Conservation (phyloP, 2,888 invertebrate genomes). For the Leptopterna dolabrata region DNA sequence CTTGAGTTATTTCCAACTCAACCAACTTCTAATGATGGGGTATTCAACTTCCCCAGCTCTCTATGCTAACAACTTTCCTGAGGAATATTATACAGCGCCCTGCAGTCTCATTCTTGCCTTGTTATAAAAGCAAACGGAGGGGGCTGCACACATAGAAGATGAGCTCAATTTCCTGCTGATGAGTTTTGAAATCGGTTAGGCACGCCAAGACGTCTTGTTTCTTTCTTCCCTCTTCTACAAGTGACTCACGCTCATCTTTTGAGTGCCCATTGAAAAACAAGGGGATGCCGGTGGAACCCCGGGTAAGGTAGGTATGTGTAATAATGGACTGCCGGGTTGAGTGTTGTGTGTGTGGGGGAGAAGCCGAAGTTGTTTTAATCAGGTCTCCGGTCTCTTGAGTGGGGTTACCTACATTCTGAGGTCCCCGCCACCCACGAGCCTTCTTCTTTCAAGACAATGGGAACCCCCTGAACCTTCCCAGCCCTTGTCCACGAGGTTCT, state of each 20-base stretch:
- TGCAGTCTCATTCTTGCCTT: not conserved
- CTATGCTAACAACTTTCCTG: not conserved
- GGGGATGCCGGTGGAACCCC: slow-evolving; percentile 25
- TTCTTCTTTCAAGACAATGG: slow-evolving; percentile 36
- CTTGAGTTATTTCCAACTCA: not conserved
- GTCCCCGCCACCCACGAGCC: slow-evolving; percentile 48
- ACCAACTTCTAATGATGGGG: not conserved
- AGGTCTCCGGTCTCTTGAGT: slow-evolving; percentile 42
- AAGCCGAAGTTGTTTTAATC: slow-evolving; percentile 47
- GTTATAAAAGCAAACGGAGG: not conserved
- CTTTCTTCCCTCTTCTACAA: not conserved
- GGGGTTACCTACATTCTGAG: slow-evolving; percentile 47
- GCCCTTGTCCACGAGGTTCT: slow-evolving; percentile 2
- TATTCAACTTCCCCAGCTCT: not conserved
- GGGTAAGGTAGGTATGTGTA: slow-evolving; percentile 33
- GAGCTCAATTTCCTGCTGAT: slow-evolving; percentile 25
- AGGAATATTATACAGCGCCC: not conserved
- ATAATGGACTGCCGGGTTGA: slow-evolving; percentile 47
- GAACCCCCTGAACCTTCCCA: not conserved
- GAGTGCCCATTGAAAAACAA: slow-evolving; percentile 37
- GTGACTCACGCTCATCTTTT: slow-evolving; percentile 14
- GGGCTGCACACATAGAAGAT: slow-evolving; percentile 6
- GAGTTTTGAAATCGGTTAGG: slow-evolving; percentile 6
- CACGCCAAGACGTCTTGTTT: slow-evolving; percentile 13
- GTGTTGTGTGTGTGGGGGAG: slow-evolving; percentile 27